Percentiles rank a stretch among this genome's conserved stretches.
Conservation (phyloP, 2,797 vertebrate genomes). For the Onychomys arenicola region DNA sequence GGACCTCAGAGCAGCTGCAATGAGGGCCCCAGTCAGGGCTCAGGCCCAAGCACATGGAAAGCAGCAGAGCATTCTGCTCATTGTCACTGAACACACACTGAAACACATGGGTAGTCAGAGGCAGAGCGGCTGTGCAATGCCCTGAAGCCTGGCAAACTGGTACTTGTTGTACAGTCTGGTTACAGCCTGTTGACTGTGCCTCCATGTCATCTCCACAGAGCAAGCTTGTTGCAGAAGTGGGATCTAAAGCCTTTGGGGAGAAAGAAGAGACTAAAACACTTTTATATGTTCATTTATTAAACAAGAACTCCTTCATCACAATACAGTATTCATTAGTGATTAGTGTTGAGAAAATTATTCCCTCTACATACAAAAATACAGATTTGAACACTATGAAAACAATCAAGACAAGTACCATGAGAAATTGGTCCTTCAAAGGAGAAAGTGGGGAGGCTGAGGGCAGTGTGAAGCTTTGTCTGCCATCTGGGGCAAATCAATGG, state of each 20-base stretch:
- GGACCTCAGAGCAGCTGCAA: background rate
- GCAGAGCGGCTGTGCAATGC: fast-evolving
- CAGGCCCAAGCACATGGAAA: background rate
- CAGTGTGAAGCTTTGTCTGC: slow-evolving; percentile 50
- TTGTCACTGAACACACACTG: background rate
- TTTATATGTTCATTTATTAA: slow-evolving; percentile 87
- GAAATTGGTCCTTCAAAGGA: slow-evolving; percentile 83
- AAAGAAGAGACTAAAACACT: background rate
- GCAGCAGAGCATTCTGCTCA: background rate
- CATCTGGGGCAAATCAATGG: slow-evolving; percentile 69
- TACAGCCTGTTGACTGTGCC: fast-evolving
- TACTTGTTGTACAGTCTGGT: background rate
- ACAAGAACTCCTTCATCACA: slow-evolving; percentile 89
- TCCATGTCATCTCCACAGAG: background rate
- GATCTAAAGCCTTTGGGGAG: background rate
- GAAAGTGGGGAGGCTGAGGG: slow-evolving; percentile 68
- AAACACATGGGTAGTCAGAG: fast-evolving
- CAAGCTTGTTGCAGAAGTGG: background rate
- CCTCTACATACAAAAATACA: slow-evolving; percentile 93
- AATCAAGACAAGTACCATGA: slow-evolving; percentile 86
- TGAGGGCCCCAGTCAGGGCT: background rate
- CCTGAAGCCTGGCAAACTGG: background rate
- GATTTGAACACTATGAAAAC: slow-evolving; percentile 89
- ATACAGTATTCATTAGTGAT: slow-evolving; percentile 86
- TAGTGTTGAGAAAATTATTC: slow-evolving; percentile 89